Conservation (phyloP, 2,113 vertebrate genomes). For the Dendropsophus ebraccatus region DNA sequence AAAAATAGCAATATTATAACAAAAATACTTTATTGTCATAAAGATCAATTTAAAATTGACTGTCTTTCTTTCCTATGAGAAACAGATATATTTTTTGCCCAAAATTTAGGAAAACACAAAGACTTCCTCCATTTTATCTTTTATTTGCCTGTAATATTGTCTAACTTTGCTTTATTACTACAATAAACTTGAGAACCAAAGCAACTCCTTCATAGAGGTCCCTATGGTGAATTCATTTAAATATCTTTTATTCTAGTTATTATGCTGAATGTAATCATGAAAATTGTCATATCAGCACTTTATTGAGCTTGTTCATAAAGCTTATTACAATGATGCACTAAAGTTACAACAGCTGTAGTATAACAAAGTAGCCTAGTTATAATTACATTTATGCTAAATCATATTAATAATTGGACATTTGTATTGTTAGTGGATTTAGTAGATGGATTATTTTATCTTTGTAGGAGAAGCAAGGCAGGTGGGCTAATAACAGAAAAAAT, state of each 20-base stretch:
- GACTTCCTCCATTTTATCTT: constrained; percentile 58
- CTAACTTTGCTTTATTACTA: constrained; percentile 76
- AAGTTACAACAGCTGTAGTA: constrained; percentile 74
- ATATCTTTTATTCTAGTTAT: constrained; percentile 73
- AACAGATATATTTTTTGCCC: background rate
- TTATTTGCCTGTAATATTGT: constrained; percentile 66
- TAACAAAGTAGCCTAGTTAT: constrained; percentile 74
- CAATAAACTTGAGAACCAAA: constrained; percentile 78
- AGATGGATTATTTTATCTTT: constrained; percentile 67
- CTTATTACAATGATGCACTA: constrained; percentile 70
- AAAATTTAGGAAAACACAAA: background rate
- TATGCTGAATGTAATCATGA: constrained; percentile 72
- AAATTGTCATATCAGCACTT: constrained; percentile 77
- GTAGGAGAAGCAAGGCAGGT: constrained; percentile 71
- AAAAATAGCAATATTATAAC: too few relatives aligned
- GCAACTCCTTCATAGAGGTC: constrained; percentile 72
- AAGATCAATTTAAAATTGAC: background rate
- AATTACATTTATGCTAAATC: constrained; percentile 77
- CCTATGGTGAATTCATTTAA: constrained; percentile 74
- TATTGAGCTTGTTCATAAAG: constrained; percentile 73
- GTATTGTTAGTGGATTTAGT: constrained; percentile 70
- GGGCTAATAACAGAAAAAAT: constrained; percentile 63
- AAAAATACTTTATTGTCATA: background rate
- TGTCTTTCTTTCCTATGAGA: background rate
- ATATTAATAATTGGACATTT: constrained; percentile 77